Conservation (phyloP, 2,113 vertebrate genomes). For the Ellobius talpinus region DNA sequence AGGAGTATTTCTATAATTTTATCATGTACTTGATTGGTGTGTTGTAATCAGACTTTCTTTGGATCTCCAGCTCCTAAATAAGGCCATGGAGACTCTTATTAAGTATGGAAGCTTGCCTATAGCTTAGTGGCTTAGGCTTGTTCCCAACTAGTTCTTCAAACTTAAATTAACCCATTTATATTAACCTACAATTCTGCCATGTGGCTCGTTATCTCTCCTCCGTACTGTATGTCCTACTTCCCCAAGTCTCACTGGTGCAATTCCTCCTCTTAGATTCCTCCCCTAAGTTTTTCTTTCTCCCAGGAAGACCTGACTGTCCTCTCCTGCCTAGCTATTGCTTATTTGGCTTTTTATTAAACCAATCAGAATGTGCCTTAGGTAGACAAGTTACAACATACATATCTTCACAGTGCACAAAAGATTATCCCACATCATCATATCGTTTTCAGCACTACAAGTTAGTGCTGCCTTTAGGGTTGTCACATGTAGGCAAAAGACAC, state of each 20-base stretch:
- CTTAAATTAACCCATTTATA: background rate
- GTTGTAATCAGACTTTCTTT: background rate
- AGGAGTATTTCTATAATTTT: background rate
- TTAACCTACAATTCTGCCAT: background rate
- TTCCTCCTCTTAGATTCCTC: background rate
- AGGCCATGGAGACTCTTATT: background rate
- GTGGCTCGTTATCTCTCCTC: background rate
- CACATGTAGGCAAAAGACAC: background rate
- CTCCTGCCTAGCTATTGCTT: background rate
- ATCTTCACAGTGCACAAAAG: background rate
- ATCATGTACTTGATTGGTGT: background rate
- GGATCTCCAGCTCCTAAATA: background rate
- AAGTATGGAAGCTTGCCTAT: background rate
- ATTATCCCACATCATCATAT: background rate
- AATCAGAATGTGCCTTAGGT: background rate
- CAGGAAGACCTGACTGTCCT: background rate
- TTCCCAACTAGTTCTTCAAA: background rate
- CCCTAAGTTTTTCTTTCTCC: background rate
- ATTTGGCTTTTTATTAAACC: background rate
- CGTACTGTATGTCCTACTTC: background rate
- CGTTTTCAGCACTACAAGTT: background rate
- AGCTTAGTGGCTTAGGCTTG: background rate
- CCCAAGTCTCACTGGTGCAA: background rate
- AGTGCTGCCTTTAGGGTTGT: background rate
- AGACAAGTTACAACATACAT: background rate